Evolutionary conservation across 2,113 vertebrate species (phyloP).

Genomic region (Pachyramphus minor): DNA sequence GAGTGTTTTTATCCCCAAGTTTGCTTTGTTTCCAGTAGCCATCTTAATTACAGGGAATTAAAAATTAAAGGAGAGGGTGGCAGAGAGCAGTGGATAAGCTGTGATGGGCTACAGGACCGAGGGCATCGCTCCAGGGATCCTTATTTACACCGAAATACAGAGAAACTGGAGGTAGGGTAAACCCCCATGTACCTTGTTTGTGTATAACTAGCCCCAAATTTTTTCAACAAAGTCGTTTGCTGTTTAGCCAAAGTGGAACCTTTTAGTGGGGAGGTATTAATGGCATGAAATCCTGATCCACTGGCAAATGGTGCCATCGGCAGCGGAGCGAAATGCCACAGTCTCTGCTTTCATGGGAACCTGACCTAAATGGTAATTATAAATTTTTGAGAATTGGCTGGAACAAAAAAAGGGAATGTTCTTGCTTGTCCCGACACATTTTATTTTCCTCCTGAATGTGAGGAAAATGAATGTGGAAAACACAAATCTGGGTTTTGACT

Average conservation of each 20-base stretch:
- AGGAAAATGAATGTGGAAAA: neutral
- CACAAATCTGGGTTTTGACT: neutral
- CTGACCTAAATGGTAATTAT: neutral
- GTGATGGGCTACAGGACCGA: rapidly evolving
- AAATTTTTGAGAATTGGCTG: neutral
- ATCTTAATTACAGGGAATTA: conserved; percentile 10
- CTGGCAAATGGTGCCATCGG: neutral
- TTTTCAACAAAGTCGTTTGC: neutral
- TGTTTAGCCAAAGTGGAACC: neutral
- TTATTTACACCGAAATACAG: neutral
- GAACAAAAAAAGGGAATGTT: neutral
- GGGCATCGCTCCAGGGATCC: neutral
- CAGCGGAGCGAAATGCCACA: rapidly evolving
- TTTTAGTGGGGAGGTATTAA: neutral
- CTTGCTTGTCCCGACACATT: neutral
- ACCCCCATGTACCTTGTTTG: neutral
- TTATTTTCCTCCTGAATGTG: neutral
- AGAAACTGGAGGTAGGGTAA: rapidly evolving
- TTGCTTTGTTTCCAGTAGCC: neutral
- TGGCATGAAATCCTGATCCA: neutral
- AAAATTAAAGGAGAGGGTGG: neutral
- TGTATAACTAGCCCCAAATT: neutral
- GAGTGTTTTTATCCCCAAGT: neutral
- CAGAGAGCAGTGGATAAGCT: neutral
- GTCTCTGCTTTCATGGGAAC: neutral